Percentiles rank a stretch among this genome's conserved stretches.
phyloP scores from a whole-genome alignment of 2,888 invertebrate species.

The Aelia acuminata region DNA sequence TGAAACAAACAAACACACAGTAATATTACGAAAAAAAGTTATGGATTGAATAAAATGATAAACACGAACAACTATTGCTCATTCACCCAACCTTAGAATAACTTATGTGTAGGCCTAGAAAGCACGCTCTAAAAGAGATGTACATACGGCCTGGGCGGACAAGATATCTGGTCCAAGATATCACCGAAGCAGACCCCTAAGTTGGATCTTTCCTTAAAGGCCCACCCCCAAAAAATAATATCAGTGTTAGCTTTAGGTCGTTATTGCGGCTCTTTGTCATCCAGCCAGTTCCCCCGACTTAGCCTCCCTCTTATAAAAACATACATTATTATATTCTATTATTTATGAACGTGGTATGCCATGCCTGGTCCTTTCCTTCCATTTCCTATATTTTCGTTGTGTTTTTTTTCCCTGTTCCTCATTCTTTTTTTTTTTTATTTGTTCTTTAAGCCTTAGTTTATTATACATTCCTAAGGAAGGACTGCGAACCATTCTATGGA shows the following conservation, averaged over 20 bases:
- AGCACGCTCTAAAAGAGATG: background rate
- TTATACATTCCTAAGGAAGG: slow-evolving; percentile 28
- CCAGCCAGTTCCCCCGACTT: background rate
- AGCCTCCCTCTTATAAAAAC: slow-evolving; percentile 26
- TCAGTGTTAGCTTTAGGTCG: slow-evolving; percentile 43
- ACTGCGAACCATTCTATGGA: background rate
- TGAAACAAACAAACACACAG: too few relatives aligned
- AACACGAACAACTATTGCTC: background rate
- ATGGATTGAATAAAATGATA: too few relatives aligned
- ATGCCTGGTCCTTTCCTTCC: slow-evolving; percentile 33
- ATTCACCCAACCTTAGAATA: background rate
- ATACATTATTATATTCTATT: slow-evolving; percentile 48
- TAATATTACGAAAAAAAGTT: too few relatives aligned
- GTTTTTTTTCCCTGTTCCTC: background rate
- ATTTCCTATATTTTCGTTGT: slow-evolving; percentile 33
- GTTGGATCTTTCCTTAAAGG: background rate
- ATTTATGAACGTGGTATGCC: slow-evolving; percentile 21
- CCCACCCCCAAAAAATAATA: slow-evolving; percentile 38
- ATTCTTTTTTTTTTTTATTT: background rate
- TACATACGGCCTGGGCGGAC: background rate
- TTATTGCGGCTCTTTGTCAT: slow-evolving; percentile 41
- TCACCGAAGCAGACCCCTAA: background rate
- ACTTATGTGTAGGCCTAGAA: background rate
- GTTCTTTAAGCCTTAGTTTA: slow-evolving; percentile 13
- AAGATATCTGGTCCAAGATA: background rate